A percentile compares a stretch with the other conserved stretches of the same genome.
These are phyloP conservation scores for Copidosoma aretas DNA, from an alignment of 2,888 invertebrate genomes.

Conservation along the genomic window DNA sequence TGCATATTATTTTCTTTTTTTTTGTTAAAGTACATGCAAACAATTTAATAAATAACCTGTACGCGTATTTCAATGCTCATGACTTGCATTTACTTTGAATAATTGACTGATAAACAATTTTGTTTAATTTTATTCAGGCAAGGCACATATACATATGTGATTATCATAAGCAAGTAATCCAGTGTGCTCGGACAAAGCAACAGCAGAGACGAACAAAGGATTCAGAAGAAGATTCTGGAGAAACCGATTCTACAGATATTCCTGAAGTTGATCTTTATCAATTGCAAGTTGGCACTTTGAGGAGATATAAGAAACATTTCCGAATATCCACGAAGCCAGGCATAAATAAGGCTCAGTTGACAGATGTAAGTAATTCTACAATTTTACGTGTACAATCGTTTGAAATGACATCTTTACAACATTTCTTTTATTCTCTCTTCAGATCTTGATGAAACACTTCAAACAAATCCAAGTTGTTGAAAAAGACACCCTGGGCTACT, in stretches of 20 bases:
- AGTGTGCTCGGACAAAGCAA: conserved; percentile 91
- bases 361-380: conserved; percentile 76
- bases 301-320: conserved; percentile 91
- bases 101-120: too few species aligned
- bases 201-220: conserved; percentile 77
- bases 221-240: conserved; percentile 93
- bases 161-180: conserved; percentile 93
- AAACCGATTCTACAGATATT: conserved; percentile 82
- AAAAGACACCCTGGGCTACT: conserved; percentile 92
- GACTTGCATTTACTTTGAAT: conserved; percentile 6
- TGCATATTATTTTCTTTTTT: too few species aligned
- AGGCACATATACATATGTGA: conserved; percentile 97
- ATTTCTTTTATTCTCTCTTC: conserved; percentile 44
- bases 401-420: neutral
- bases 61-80: neutral
- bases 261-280: conserved; percentile 94
- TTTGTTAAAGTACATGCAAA: too few species aligned
- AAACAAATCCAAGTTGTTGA: conserved; percentile 93
- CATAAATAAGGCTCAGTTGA: conserved; percentile 92
- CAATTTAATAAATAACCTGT: too few species aligned
- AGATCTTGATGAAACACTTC: conserved; percentile 95
- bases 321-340: conserved; percentile 91
- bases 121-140: conserved; percentile 68
- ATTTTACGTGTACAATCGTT: neutral
- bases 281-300: conserved; percentile 90